phyloP scores from a whole-genome alignment of 2,113 vertebrate genomes.

The Litocranius walleri region DNA sequence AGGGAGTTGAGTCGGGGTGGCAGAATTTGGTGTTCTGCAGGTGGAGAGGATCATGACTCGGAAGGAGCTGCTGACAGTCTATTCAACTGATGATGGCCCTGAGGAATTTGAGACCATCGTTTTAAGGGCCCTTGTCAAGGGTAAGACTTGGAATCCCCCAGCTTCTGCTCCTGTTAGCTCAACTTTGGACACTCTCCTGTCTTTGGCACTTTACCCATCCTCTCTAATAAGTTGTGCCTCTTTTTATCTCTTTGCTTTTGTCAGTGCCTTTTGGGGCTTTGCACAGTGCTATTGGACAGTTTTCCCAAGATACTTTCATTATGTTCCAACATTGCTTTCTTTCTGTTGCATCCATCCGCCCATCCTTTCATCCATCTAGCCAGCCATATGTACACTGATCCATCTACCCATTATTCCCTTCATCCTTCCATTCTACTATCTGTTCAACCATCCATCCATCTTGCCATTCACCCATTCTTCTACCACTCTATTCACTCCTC shows the following conservation, averaged over 20 bases:
- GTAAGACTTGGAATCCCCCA: slow-evolving; percentile 62
- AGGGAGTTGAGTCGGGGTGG: background rate
- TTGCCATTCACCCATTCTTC: background rate
- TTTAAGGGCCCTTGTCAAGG: slow-evolving; percentile 87
- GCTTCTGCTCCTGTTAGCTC: background rate
- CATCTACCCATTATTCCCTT: background rate
- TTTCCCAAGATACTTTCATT: background rate
- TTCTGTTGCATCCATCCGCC: background rate
- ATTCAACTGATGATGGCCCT: slow-evolving; percentile 84
- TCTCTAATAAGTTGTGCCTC: background rate
- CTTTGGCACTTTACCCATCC: background rate
- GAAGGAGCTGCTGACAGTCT: slow-evolving; percentile 86
- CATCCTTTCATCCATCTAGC: background rate
- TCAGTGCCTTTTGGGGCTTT: background rate
- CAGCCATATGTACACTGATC: background rate
- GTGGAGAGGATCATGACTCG: slow-evolving; percentile 86
- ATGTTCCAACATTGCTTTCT: background rate
- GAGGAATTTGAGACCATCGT: slow-evolving; percentile 91
- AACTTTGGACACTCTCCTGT: background rate
- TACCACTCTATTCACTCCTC: background rate
- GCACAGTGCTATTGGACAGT: background rate
- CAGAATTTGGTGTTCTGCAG: slow-evolving; percentile 58
- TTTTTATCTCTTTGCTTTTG: background rate
- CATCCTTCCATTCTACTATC: no score
- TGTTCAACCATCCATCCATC: background rate